Evolutionary conservation across 2,797 vertebrate genomes (phyloP), one percentile per base, ranked within the genome.

Genomic region (Peromyscus attwateri): DNA sequence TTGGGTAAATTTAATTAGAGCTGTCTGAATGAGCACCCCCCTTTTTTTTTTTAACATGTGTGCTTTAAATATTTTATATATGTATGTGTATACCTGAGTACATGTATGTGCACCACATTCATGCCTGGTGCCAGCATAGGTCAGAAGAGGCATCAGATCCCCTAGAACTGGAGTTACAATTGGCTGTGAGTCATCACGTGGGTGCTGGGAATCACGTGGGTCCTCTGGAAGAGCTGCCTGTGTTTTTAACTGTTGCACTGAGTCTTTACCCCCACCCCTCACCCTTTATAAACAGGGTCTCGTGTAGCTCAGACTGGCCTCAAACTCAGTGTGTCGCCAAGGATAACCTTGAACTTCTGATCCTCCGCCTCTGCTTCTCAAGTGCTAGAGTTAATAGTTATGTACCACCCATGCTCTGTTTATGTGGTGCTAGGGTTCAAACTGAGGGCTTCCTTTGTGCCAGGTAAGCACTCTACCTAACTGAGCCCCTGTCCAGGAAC

Each of bases 21-120:
- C 9, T 71, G 34, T 19, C 68, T 73, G 66, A 25, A 71, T 85
- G 68, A 87, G 40, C 46, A 37, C 27, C 29, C 19, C 40, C 49
- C 49, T 27, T 43, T 34, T 87, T n/a, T 19, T 49, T 25, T 34
- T 37, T 3, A 34, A 68, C 19, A 31, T 14, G 16, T 84, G 64
- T 70, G 43, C 66, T 87, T 70, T 87, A 87, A 85, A 85, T 85
- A 68, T 68, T 85, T 85, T 70, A 68, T 85, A 64, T 11, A 14
- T 68, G 21, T 64, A 23, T 68, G 31, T 85, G 11, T 68, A 49
- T 68, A 68, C 12, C 43, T 85, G 40, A 84, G 82, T 84, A 27
- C 29, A 34, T 66, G 4, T 31, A 34, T 23, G 0, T 46, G 43
- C 14, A 52, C 64, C 64, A 52, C 6, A 14, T 70, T 68, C 46